Evolutionary conservation across 2,888 invertebrate genomes (phyloP).

Genomic region (Drosophila emarginata): DNA sequence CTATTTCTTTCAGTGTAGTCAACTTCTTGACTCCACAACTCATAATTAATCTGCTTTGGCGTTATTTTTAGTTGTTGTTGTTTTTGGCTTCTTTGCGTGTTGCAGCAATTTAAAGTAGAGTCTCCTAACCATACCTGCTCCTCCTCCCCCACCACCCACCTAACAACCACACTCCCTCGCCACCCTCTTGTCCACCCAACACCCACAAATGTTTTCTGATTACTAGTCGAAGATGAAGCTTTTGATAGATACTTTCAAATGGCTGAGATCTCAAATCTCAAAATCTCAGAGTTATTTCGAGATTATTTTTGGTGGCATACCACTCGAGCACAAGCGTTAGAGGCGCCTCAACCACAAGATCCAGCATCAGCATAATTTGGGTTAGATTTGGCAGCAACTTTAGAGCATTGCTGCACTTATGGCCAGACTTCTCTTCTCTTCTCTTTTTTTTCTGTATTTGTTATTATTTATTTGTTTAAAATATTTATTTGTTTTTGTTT

Average conservation of each 20-base stretch:
- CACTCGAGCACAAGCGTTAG: conserved; percentile 47
- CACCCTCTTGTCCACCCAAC: conserved; percentile 20
- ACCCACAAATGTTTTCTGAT: conserved; percentile 42
- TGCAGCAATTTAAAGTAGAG: conserved; percentile 73
- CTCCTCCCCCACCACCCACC: neutral
- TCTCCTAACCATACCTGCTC: conserved; percentile 27
- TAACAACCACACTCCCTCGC: conserved; percentile 29
- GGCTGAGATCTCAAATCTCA: conserved; percentile 25
- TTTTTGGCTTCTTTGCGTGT: conserved; percentile 55
- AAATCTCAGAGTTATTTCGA: conserved; percentile 13
- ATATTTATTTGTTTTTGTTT: neutral
- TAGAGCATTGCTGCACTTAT: conserved; percentile 34
- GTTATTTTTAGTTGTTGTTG: conserved; percentile 38
- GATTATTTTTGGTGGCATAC: conserved; percentile 42
- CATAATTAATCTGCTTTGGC: conserved; percentile 75
- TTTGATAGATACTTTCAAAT: conserved; percentile 68
- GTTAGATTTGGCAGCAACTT: conserved; percentile 65
- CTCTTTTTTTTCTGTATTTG: conserved; percentile 29
- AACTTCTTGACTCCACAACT: conserved; percentile 1
- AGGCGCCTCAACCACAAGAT: conserved; percentile 35
- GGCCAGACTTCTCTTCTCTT: neutral
- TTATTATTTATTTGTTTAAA: conserved; percentile 15
- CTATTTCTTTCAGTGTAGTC: neutral
- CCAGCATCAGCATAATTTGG: conserved; percentile 47
- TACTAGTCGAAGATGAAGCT: conserved; percentile 56